Percentiles rank a stretch among this genome's conserved stretches.
These are phyloP conservation scores for Saguinus imperator DNA, from an alignment of 2,113 vertebrate species.

Conservation along the genomic window DNA sequence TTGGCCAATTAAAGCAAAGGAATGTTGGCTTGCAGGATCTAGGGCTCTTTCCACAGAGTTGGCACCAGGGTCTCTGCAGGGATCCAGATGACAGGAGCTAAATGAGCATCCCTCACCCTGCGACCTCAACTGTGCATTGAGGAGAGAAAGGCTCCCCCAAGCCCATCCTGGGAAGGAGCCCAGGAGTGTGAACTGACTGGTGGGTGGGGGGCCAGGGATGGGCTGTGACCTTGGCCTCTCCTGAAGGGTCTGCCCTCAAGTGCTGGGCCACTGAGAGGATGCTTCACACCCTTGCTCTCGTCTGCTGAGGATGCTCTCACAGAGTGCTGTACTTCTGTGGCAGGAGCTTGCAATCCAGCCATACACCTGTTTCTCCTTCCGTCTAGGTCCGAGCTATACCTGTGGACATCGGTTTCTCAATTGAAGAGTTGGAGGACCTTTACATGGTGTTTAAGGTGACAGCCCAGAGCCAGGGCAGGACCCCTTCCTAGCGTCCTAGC, in stretches of 20 bases:
- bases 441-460: slow-evolving; percentile 97
- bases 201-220: background rate
- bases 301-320: background rate
- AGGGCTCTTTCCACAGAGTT: background rate
- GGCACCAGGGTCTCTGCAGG: background rate
- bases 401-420: slow-evolving; percentile 94
- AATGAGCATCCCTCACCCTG: background rate
- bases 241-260: background rate
- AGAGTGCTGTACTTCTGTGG: background rate
- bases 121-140: fast-evolving
- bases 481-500: background rate
- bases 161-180: background rate
- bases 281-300: background rate
- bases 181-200: background rate
- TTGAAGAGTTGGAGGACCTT: slow-evolving; percentile 96
- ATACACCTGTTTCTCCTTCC: background rate
- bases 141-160: background rate
- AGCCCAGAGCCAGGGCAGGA: background rate
- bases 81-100: background rate
- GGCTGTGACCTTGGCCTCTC: background rate
- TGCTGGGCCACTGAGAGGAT: background rate
- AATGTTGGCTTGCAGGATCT: background rate
- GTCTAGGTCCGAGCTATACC: slow-evolving; percentile 95
- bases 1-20: background rate
- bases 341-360: background rate